Base-by-base conservation (phyloP, 2,113 vertebrate species). In the Gallinago paraguaiae region DNA sequence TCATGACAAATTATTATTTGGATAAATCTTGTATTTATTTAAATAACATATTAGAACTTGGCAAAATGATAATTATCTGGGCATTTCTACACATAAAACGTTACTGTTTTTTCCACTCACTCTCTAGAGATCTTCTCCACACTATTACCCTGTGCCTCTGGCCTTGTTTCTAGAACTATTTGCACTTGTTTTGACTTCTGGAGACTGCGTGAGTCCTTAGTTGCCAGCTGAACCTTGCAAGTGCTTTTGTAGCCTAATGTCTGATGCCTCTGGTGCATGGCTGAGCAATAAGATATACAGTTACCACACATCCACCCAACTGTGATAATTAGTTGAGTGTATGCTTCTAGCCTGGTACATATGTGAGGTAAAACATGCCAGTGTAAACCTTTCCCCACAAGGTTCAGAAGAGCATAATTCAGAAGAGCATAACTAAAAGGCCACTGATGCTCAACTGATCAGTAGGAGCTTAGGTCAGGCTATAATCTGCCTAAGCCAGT, bases 261-360 rank as follows among this genome's bases (percentile, higher is more conserved):
- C 2, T 20, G 30, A 80, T 82, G 33, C 24, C 63, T 59, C 67
- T 67, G 50, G 17, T 4, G 2, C n/a, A 20, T 0, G 0, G 64
- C 17, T 82, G 72, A 75, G 30, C 0, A 3, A 2, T 1, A 63
- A 28, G 10, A 12, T 5, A 5, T 9, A n/a, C 31, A 41, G 16
- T 51, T 5, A 63, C 37, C 60, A 39, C 8, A 46, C 35, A 43
- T 6, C 13, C 48, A 24, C 43, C 3, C 0, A 68, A 10, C n/a
- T 46, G 37, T n/a, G n/a, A 28, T 53, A 48, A 33, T 27, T 18
- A 45, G 50, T 31, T 27, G 13, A 16, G 24, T 11, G 10, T 25
- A 11, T 31, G 35, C 31, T 80, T 57, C 75, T 3, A 50, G 64
- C n/a, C 69, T 63, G 17, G 18, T 33, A 15, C 6, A 23, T 2